Percentiles rank a stretch among this genome's conserved stretches.
Conservation (phyloP, 2,113 vertebrate genomes). For the Dendrocopos noguchii region DNA sequence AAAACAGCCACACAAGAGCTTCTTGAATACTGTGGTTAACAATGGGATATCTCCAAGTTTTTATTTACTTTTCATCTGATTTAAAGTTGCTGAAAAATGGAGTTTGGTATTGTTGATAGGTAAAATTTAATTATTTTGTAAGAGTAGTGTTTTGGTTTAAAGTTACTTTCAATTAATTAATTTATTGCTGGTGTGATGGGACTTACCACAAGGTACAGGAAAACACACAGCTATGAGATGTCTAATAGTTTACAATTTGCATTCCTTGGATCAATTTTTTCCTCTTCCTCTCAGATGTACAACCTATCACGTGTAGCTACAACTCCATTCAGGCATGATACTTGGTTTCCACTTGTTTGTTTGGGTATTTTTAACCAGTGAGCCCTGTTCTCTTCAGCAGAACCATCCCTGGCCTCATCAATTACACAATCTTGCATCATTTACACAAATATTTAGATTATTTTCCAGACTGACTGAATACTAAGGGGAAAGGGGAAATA, state of each 20-base stretch:
- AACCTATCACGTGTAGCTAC: not conserved
- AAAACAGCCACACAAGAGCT: not conserved
- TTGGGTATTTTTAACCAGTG: not conserved
- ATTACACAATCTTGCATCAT: not conserved
- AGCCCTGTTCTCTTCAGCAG: not conserved
- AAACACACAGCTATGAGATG: fast-evolving
- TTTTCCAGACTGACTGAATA: not conserved
- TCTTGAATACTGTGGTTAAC: not conserved
- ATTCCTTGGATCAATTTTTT: not conserved
- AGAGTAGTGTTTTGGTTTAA: not conserved
- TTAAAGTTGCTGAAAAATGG: not conserved
- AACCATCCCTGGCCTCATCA: not conserved
- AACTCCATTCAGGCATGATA: not conserved
- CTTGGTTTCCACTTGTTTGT: not conserved
- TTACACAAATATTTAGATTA: not conserved
- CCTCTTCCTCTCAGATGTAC: not conserved
- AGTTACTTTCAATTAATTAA: not conserved
- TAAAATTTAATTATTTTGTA: not conserved
- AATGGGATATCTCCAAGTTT: not conserved
- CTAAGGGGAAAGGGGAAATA: not conserved
- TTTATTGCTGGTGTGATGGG: not conserved
- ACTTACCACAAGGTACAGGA: not conserved
- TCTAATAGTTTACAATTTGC: not conserved
- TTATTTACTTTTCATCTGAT: not conserved
- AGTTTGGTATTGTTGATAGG: not conserved